Percentiles rank a stretch among this genome's conserved stretches.
These are phyloP conservation scores for Diaprepes abbreviatus DNA, from an alignment of 2,888 invertebrate genomes.

Conservation along the genomic window DNA sequence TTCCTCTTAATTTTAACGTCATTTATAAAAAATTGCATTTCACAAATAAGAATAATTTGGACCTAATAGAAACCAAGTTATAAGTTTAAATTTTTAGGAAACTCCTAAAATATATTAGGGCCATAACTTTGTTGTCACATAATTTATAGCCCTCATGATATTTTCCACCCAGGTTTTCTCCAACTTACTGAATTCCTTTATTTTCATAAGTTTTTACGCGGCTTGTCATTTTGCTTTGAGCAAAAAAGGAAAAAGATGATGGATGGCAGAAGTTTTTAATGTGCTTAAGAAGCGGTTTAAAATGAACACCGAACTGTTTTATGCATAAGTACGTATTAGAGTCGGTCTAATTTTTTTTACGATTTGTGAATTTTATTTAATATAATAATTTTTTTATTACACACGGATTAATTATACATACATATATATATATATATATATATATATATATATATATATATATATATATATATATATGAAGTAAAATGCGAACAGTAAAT, in stretches of 20 bases:
- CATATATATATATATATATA: no score
- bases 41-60: no score
- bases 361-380: no score
- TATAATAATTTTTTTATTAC: no score
- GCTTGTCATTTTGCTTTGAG: constrained; percentile 3
- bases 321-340: not conserved
- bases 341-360: no score
- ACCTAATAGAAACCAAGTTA: not conserved
- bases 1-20: no score
- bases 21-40: no score
- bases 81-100: not conserved
- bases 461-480: no score
- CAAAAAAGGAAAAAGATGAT: not conserved
- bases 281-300: not conserved
- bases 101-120: not conserved
- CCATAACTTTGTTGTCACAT: not conserved
- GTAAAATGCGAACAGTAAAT: no score
- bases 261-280: constrained; percentile 1
- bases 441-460: no score
- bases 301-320: not conserved
- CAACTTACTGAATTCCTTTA: constrained; percentile 3
- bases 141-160: not conserved
- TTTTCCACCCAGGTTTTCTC: not conserved
- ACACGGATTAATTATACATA: no score
- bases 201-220: not conserved